Evolutionary conservation across 1,140 invertebrate species (phyloP).

Genomic region (Pararge aegeria): DNA sequence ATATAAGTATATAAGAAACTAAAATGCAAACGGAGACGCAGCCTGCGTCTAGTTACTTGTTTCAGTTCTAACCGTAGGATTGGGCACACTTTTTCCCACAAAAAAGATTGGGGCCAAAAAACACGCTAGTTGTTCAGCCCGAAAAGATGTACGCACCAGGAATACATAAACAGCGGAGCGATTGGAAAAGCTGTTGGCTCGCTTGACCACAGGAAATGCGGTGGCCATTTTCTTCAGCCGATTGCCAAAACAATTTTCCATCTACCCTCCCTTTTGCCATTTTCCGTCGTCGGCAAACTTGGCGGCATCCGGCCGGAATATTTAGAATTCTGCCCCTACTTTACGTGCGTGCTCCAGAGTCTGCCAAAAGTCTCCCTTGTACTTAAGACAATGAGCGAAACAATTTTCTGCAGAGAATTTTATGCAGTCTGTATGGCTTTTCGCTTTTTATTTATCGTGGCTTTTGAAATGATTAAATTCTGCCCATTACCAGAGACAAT

Average conservation of each 20-base stretch:
- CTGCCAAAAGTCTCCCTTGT: constrained; percentile 38
- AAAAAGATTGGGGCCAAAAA: constrained; percentile 17
- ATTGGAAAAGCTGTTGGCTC: constrained; percentile 71
- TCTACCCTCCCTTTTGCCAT: constrained; percentile 69
- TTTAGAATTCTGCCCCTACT: constrained; percentile 62
- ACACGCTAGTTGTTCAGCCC: constrained; percentile 15
- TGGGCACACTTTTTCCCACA: background rate
- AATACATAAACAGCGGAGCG: constrained; percentile 61
- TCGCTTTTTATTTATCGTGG: constrained; percentile 18
- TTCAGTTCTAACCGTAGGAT: background rate
- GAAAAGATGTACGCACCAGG: constrained; percentile 43
- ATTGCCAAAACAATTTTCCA: constrained; percentile 78
- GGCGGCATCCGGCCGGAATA: constrained; percentile 62
- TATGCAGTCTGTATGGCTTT: constrained; percentile 6
- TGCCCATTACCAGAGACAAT: background rate
- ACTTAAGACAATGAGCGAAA: constrained; percentile 45
- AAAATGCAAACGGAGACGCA: background rate
- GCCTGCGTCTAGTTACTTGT: background rate
- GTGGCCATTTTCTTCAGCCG: constrained; percentile 76
- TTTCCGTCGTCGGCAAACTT: constrained; percentile 73
- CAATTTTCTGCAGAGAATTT: constrained; percentile 16
- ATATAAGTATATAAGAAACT: no score
- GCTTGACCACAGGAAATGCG: constrained; percentile 78
- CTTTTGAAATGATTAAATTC: constrained; percentile 23
- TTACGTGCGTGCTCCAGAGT: constrained; percentile 51